These are phyloP conservation scores for Tenthredo amoena DNA, from an alignment of 2,888 invertebrate species.

Conservation along the genomic window DNA sequence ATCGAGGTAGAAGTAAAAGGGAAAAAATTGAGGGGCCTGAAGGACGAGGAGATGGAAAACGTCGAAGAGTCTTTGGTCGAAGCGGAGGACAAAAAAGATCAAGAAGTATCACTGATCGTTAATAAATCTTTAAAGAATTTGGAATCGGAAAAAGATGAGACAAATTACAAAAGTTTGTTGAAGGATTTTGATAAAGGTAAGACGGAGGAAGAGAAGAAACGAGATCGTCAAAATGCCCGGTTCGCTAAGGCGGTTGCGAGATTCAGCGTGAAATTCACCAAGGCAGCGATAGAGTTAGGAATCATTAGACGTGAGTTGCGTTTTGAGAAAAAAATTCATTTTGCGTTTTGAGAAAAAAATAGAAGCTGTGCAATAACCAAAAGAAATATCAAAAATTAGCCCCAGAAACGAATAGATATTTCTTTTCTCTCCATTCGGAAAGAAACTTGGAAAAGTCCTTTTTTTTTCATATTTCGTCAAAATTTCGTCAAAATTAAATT, in stretches of 20 bases:
- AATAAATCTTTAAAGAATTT: not conserved
- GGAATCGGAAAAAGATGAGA: not conserved
- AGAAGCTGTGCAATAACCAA: not conserved
- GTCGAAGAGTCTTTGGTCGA: not conserved
- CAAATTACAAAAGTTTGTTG: not conserved
- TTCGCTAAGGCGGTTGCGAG: conserved; percentile 54
- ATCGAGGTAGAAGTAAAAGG: not conserved
- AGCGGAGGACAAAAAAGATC: no score
- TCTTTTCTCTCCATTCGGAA: no score
- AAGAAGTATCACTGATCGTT: not conserved
- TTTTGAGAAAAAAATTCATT: not conserved
- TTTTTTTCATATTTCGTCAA: not conserved
- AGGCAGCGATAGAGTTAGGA: conserved; percentile 28
- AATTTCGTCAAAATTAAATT: not conserved
- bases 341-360: not conserved
- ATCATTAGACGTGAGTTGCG: conserved; percentile 28
- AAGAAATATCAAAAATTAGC: not conserved
- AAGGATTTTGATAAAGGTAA: not conserved
- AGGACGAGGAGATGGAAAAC: not conserved
- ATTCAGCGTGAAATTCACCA: conserved; percentile 55
- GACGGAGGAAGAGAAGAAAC: conserved; percentile 5
- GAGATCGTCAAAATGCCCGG: conserved; percentile 5
- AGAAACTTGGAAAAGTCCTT: not conserved
- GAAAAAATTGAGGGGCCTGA: no score
- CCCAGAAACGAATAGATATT: not conserved